These are phyloP conservation scores for Pyrocephalus nanus DNA, from an alignment of 2,797 vertebrate species.

Conservation along the genomic window DNA sequence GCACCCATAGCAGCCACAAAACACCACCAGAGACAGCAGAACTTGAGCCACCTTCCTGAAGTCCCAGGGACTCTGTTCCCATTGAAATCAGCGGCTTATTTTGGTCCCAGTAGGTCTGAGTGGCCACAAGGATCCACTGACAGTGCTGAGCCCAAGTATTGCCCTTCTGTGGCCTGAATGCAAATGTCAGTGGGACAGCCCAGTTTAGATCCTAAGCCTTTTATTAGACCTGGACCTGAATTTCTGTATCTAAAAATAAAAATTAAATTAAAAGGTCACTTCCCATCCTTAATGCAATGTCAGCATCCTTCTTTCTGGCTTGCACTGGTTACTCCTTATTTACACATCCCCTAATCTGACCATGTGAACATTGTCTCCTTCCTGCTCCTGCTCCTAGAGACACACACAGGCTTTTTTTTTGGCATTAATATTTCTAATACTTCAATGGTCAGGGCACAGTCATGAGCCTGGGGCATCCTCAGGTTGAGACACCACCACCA, in stretches of 20 bases:
- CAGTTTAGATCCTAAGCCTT: background rate
- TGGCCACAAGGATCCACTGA: background rate
- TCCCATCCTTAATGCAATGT: accelerated
- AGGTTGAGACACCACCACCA: background rate
- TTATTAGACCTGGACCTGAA: background rate
- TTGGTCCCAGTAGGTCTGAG: background rate
- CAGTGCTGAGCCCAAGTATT: accelerated
- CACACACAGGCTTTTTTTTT: background rate
- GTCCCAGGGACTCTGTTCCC: background rate
- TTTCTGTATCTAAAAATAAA: background rate
- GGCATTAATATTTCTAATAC: background rate
- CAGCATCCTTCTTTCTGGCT: background rate
- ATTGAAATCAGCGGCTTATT: background rate
- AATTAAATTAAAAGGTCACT: background rate
- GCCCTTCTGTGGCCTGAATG: background rate
- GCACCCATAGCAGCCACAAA: conserved; percentile 55
- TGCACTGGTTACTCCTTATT: background rate
- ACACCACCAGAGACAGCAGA: background rate
- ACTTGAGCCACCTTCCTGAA: background rate
- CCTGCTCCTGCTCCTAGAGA: background rate
- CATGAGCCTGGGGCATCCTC: background rate
- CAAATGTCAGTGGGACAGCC: background rate
- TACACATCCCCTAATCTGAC: background rate
- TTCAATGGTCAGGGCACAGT: background rate
- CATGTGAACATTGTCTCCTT: accelerated